A percentile compares a stretch with the other conserved stretches of the same genome.
Conservation (phyloP, 2,888 invertebrate species). For the Quadroppia sp. region DNA sequence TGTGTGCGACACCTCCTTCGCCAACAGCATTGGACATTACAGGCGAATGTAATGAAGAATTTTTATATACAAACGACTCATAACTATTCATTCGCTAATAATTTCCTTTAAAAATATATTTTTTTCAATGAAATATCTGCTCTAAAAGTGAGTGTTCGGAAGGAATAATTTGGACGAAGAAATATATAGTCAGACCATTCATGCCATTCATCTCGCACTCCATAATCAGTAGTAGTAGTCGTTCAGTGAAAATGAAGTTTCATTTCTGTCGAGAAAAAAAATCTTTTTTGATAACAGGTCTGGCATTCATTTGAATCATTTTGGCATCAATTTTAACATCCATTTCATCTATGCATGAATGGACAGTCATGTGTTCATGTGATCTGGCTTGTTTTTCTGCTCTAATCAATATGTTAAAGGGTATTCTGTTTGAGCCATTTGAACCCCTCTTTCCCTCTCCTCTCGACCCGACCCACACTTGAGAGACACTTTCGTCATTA, state of each 20-base stretch:
- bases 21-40: constrained; percentile 9
- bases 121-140: constrained; percentile 33
- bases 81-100: constrained; percentile 27
- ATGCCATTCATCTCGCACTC: not conserved
- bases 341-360: constrained; percentile 10
- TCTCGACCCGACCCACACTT: not conserved
- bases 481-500: not conserved
- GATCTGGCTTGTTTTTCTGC: not conserved
- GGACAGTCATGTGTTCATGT: not conserved
- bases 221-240: constrained; percentile 3
- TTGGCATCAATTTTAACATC: not conserved
- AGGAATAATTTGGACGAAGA: constrained; percentile 19
- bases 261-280: not conserved
- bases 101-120: constrained; percentile 16
- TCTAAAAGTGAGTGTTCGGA: constrained; percentile 27
- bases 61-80: not conserved
- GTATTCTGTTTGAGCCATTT: not conserved
- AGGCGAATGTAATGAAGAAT: constrained; percentile 14
- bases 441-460: not conserved
- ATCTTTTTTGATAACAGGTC: constrained; percentile 34
- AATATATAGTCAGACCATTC: constrained; percentile 12
- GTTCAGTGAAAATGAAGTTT: not conserved
- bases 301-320: constrained; percentile 4
- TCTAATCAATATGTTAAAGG: constrained; percentile 27
- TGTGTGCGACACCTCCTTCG: constrained; percentile 2